These are phyloP conservation scores for Cheilosia vernalis DNA, from an alignment of 2,888 invertebrate genomes.

Conservation along the genomic window DNA sequence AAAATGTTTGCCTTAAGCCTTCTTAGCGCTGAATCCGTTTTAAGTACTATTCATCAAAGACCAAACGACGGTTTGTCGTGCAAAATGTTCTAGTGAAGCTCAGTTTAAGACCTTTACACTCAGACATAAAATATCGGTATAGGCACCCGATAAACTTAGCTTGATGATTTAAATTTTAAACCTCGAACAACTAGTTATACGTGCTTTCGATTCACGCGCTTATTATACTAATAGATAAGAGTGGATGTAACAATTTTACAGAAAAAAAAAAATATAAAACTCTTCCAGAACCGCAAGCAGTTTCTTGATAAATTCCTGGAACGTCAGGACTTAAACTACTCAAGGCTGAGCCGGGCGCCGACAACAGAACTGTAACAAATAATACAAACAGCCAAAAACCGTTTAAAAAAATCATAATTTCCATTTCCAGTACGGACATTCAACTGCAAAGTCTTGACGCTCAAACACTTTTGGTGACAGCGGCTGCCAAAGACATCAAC, in stretches of 20 bases:
- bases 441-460: slow-evolving; percentile 87
- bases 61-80: no score
- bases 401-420: background rate
- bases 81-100: no score
- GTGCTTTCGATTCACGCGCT: no score
- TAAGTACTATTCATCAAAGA: no score
- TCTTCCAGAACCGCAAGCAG: slow-evolving; percentile 79
- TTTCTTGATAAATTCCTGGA: slow-evolving; percentile 82
- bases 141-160: no score
- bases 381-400: background rate
- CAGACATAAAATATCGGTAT: no score
- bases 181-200: no score
- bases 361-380: slow-evolving; percentile 58
- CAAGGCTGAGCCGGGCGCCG: slow-evolving; percentile 79
- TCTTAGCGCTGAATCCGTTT: no score
- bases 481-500: slow-evolving; percentile 81
- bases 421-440: slow-evolving; percentile 83
- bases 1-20: no score
- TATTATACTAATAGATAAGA: no score
- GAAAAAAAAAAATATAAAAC: background rate
- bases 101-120: no score
- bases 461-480: slow-evolving; percentile 83
- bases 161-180: no score
- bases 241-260: background rate
- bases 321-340: slow-evolving; percentile 80